A percentile compares a stretch with the other conserved stretches of the same genome.
These are phyloP conservation scores for Melanostoma scalare DNA, from an alignment of 2,888 invertebrate species.

Conservation along the genomic window DNA sequence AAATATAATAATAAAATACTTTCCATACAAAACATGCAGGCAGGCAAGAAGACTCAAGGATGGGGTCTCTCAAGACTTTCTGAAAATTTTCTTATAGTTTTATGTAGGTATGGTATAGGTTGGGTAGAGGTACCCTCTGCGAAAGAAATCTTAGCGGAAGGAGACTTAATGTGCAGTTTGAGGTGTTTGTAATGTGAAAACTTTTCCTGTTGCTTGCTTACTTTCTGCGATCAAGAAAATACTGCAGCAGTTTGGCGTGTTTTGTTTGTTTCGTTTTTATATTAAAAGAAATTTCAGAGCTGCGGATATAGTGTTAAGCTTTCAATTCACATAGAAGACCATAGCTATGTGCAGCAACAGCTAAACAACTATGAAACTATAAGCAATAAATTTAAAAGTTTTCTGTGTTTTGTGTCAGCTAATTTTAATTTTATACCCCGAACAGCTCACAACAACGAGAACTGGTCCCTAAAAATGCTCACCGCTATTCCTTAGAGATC, in stretches of 20 bases:
- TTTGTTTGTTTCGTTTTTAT: background rate
- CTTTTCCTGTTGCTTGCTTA: slow-evolving; percentile 57
- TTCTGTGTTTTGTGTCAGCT: background rate
- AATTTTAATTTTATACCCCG: too few species aligned
- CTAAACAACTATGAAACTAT: slow-evolving; percentile 7
- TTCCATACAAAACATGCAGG: slow-evolving; percentile 32
- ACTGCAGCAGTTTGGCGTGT: slow-evolving; percentile 18
- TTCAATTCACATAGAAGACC: slow-evolving; percentile 10
- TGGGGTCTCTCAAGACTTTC: slow-evolving; percentile 40
- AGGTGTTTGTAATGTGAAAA: slow-evolving; percentile 69
- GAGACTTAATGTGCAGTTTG: slow-evolving; percentile 46
- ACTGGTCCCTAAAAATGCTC: too few species aligned
- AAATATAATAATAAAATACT: slow-evolving; percentile 45
- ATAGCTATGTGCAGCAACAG: slow-evolving; percentile 12
- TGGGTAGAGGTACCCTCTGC: background rate
- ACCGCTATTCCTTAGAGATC: too few species aligned
- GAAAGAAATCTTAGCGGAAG: background rate
- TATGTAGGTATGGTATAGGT: slow-evolving; percentile 7
- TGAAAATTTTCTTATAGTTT: slow-evolving; percentile 30
- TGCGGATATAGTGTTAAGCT: slow-evolving; percentile 30
- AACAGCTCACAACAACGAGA: too few species aligned
- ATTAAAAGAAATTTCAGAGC: slow-evolving; percentile 17
- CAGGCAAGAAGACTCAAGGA: background rate
- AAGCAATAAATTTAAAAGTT: slow-evolving; percentile 30
- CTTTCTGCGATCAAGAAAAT: slow-evolving; percentile 53